Base-by-base conservation (phyloP, 2,888 invertebrate genomes). In the Elysia crispata region DNA sequence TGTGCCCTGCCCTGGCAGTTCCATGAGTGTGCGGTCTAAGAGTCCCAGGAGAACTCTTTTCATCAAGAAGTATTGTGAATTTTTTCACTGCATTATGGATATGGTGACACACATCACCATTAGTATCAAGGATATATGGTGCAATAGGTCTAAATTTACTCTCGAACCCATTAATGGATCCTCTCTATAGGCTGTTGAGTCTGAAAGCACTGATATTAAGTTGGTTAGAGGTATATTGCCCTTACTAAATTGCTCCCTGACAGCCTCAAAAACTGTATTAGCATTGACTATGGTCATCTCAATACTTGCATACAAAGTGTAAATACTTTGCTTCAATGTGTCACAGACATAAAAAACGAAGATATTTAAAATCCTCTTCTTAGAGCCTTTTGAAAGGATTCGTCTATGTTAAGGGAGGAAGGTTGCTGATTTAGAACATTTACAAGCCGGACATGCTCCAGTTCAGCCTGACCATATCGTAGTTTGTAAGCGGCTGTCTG, bases 161-260 rank as follows among this genome's bases (percentile, higher is more conserved):
- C 5, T 76, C 33, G 25, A 76, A 76, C 1, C 76, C 64, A 76
- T 15, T 64, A 5, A n/a, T n/a, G 6, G 30, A 25, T 30, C 76
- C 76, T 41, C 76, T 60, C 76, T 76, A 28, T 60, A 76, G 1
- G 62, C 64, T 20, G 76, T 41, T 6, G 76, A 76, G 64, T 76
- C 76, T 18, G 62, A 64, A 3, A 76, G 64, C 6, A 33, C 33
- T 18, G 62, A 62, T 1, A 76, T 41, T 6, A 76, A 20, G 28
- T 76, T 75, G 5, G 50, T 25, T 6, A 75, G 50, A 30, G 75
- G 75, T 11, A 75, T 57, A 6, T 57, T 30, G 50, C 60, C 75
- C 57, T 75, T 30, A 57, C 33, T 28, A 18, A 75, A 28, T 15
- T 57, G 8, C 6, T 75, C 28, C n/a, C 18, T 23, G 5, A 75